Base-by-base conservation (phyloP, 2,797 vertebrate species). In the Chelon auratus region DNA sequence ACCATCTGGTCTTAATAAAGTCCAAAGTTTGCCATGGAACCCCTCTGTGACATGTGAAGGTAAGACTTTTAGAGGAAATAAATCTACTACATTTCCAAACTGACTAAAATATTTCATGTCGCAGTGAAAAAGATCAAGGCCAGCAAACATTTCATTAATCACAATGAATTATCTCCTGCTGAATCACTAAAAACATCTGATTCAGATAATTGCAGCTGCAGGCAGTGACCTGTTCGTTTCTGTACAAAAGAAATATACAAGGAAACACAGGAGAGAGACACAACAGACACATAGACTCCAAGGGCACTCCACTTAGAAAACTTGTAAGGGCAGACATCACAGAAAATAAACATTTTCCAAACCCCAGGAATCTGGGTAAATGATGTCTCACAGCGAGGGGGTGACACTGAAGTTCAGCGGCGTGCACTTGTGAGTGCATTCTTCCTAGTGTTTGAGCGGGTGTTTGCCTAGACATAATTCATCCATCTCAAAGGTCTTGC, bases 341-440 rank as follows among this genome's bases (percentile, higher is more conserved):
- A 81, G 62, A 84, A 78, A 89, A 85, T 30, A 68, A 72, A 84
- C 42, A 68, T 53, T 76, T 68, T 71, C 33, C 51, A 72, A 64
- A 71, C 68, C 24, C 12, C 50, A 79, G 68, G 81, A 88, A 80
- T 84, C 30, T 79, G 81, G 37, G 36, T 72, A 59, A 87, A 76
- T 52, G 30, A 83, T 76, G 78, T 70, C 50, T 18, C 77, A 72
- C 86, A 83, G 85, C 56, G 60, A 3, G 86, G 30, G 42, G 55
- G 36, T 14, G 47, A 74, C 54, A 56, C 30, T 0, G 20, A 56
- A 13, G 42, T 51, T 53, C 52, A 56, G 50, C 22, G 54, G 62
- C 45, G 66, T 62, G 69, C 63, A 13, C 48, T 45, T 17, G 54
- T 22, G 39, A 36, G 26, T 53, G 61, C 57, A 72, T 75, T 80